phyloP scores from a whole-genome alignment of 2,888 invertebrate genomes.

The Protodeltote pygarga region DNA sequence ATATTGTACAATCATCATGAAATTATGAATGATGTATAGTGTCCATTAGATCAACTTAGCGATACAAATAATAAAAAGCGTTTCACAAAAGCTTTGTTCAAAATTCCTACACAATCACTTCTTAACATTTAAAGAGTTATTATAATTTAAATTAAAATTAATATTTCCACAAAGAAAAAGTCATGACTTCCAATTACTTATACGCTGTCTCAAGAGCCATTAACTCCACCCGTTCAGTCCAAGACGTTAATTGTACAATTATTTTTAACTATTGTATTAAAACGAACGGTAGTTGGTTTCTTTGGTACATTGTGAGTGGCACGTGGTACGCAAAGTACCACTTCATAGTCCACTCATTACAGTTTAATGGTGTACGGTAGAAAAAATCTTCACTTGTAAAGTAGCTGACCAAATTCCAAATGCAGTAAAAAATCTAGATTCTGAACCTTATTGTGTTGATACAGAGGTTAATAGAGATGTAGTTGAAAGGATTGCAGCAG shows the following conservation, averaged over 20 bases:
- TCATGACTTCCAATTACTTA: conserved; percentile 76
- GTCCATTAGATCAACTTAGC: conserved; percentile 7
- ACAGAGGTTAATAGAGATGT: conserved; percentile 32
- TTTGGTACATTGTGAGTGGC: conserved; percentile 76
- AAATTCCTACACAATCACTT: conserved; percentile 33
- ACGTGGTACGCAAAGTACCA: conserved; percentile 82
- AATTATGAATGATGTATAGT: neutral
- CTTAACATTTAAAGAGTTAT: conserved; percentile 36
- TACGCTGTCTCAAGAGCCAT: conserved; percentile 75
- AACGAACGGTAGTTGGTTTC: conserved; percentile 82
- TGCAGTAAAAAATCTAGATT: conserved; percentile 24
- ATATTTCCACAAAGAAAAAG: conserved; percentile 61
- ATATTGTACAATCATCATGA: too few species aligned
- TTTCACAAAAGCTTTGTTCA: conserved; percentile 20
- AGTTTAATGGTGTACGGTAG: conserved; percentile 81
- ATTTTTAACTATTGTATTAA: conserved; percentile 80
- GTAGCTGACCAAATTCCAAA: conserved; percentile 53
- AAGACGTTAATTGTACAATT: conserved; percentile 84
- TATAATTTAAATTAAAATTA: conserved; percentile 44
- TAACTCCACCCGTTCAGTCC: conserved; percentile 60
- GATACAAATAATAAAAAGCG: conserved; percentile 21
- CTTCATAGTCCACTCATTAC: conserved; percentile 84
- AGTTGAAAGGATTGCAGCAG: conserved; percentile 42
- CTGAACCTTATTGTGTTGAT: conserved; percentile 33
- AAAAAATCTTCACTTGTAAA: conserved; percentile 76